Base-by-base conservation (phyloP, 2,888 invertebrate species). In the Agrochola litura region DNA sequence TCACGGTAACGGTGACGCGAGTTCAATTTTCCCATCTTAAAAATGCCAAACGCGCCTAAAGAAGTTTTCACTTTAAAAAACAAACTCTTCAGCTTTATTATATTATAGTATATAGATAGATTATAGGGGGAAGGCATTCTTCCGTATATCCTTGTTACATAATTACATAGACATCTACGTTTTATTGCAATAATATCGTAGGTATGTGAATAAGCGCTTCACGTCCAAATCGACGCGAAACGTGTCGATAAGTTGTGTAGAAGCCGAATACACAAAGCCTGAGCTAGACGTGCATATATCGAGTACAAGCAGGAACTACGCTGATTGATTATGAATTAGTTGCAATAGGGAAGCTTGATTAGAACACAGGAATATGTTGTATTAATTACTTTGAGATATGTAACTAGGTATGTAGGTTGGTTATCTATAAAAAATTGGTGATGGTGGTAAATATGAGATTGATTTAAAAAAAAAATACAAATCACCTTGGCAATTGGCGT, bases 291-390 rank as follows among this genome's bases (percentile, higher is more conserved):
- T 65, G 49, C 41, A 85, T 84, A 66, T 75, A 85, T 84, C n/a
- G 70, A 25, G 37, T 61, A 73, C 80, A 80, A 73, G 66, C 49
- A 54, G 52, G 25, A 60, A 84, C 81, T 58, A 60, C 75, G 14
- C 46, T 82, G 81, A 82, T 82, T 82, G 81, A 82, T 82, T 74
- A 82, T 81, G 70, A 81, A 82, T 81, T 84, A 82, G 84, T 61
- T 54, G 58, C 67, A 60, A 64, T 60, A 46, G 37, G 56, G 25
- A 1, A n/a, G 58, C 58, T 67, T 73, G 67, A 80, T 79, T 79
- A 67, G 61, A 58, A 79, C 43, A 65, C n/a, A 19, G 25, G 1
- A 19, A 41, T 83, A 6, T 64, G 37, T 43, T 41, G 8, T n/a
- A 25, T 64, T 46, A 52, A 49, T 72, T 71, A 72, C 16, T 72